A percentile compares a stretch with the other conserved stretches of the same genome.
phyloP scores from a whole-genome alignment of 2,113 vertebrate species.

The Ploceus nigricollis region DNA sequence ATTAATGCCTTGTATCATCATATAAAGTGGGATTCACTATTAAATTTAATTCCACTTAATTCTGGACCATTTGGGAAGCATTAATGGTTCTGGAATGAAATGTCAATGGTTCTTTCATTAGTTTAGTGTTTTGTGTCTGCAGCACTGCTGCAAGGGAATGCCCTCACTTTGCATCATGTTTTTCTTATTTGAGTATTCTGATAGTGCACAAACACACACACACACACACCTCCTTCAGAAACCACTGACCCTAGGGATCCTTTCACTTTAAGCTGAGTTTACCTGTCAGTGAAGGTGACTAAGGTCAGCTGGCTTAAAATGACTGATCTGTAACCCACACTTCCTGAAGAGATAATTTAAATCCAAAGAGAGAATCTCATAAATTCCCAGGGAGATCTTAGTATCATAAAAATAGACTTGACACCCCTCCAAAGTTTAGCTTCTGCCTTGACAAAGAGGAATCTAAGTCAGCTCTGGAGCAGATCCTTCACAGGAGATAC shows the following conservation, averaged over 20 bases:
- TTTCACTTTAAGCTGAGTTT: neutral
- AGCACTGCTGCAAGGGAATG: neutral
- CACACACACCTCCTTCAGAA: neutral
- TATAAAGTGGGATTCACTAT: neutral
- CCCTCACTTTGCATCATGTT: neutral
- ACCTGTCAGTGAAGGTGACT: neutral
- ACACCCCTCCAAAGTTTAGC: neutral
- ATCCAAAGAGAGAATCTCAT: neutral
- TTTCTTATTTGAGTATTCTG: neutral
- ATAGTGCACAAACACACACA: neutral
- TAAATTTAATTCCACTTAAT: neutral
- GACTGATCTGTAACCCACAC: neutral
- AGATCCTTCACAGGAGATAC: neutral
- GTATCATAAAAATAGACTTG: constrained; percentile 3
- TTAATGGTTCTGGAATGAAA: neutral
- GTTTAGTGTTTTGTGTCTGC: neutral
- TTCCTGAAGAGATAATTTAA: constrained; percentile 14
- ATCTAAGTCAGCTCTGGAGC: neutral
- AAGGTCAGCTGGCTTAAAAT: constrained; percentile 20
- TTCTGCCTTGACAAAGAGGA: neutral
- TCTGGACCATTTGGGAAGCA: neutral
- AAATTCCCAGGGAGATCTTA: neutral
- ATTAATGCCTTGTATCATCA: neutral
- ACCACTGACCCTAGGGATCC: neutral
- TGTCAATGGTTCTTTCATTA: neutral